A percentile compares a stretch with the other conserved stretches of the same genome.
These are phyloP conservation scores for Notocelia uddmanniana DNA, from an alignment of 2,888 invertebrate genomes.

Conservation along the genomic window DNA sequence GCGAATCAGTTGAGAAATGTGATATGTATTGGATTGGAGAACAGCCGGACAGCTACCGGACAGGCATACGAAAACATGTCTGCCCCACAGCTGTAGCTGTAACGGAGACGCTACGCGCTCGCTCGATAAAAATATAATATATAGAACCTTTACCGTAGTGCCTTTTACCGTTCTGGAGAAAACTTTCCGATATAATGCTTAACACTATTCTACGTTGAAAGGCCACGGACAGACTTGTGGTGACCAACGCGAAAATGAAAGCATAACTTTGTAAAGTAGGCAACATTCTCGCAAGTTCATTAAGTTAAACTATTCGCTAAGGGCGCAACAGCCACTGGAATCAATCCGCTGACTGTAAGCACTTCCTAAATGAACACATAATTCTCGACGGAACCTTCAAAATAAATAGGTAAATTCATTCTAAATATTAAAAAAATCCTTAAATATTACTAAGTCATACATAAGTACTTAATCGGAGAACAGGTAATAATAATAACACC, in stretches of 20 bases:
- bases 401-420: not conserved
- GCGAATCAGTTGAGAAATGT: too few relatives aligned
- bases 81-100: too few relatives aligned
- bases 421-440: not conserved
- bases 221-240: not conserved
- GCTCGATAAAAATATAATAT: too few relatives aligned
- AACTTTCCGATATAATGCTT: not conserved
- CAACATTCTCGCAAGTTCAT: constrained; percentile 61
- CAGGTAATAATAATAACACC: too few relatives aligned
- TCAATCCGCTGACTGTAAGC: constrained; percentile 58
- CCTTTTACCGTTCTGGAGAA: too few relatives aligned
- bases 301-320: constrained; percentile 71
- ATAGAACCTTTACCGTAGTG: too few relatives aligned
- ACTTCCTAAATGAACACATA: constrained; percentile 42
- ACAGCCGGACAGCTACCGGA: too few relatives aligned
- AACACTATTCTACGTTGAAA: not conserved
- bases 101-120: too few relatives aligned
- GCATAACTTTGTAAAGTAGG: constrained; percentile 52
- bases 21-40: too few relatives aligned
- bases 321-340: constrained; percentile 58
- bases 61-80: too few relatives aligned
- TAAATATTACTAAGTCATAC: too few relatives aligned
- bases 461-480: too few relatives aligned
- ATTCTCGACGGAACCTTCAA: constrained; percentile 18
- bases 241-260: constrained; percentile 1